phyloP scores from a whole-genome alignment of 2,888 invertebrate genomes.

The Cryptocephalus primarius region DNA sequence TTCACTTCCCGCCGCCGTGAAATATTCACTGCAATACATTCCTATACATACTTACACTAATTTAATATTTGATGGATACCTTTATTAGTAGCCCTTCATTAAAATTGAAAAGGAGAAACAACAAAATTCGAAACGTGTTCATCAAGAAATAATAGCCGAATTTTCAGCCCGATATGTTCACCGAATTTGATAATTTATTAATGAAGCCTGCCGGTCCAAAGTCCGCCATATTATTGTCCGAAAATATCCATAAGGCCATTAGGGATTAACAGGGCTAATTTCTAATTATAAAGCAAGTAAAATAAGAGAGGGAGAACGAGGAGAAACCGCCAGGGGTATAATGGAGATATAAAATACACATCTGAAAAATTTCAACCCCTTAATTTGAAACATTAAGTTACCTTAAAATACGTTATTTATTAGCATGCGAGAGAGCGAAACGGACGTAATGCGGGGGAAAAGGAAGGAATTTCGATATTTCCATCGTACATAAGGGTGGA shows the following conservation, averaged over 20 bases:
- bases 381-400: constrained; percentile 33
- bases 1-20: too few relatives aligned
- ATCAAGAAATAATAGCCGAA: constrained; percentile 15
- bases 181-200: constrained; percentile 23
- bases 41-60: too few relatives aligned
- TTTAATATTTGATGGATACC: too few relatives aligned
- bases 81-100: not conserved
- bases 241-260: constrained; percentile 27
- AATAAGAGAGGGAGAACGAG: constrained; percentile 24
- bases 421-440: constrained; percentile 12
- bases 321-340: constrained; percentile 12
- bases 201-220: constrained; percentile 22
- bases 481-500: constrained; percentile 19
- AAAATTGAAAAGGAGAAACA: constrained; percentile 1
- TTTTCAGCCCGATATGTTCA: constrained; percentile 10
- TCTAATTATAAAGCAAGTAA: constrained; percentile 29
- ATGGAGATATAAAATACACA: constrained; percentile 18
- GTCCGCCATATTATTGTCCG: constrained; percentile 24
- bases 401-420: constrained; percentile 36
- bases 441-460: constrained; percentile 21
- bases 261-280: constrained; percentile 30
- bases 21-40: too few relatives aligned
- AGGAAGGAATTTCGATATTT: constrained; percentile 26
- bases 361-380: constrained; percentile 33
- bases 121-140: constrained; percentile 9